phyloP scores from a whole-genome alignment of 2,113 vertebrate species.

The Andinoacara biseriatus region DNA sequence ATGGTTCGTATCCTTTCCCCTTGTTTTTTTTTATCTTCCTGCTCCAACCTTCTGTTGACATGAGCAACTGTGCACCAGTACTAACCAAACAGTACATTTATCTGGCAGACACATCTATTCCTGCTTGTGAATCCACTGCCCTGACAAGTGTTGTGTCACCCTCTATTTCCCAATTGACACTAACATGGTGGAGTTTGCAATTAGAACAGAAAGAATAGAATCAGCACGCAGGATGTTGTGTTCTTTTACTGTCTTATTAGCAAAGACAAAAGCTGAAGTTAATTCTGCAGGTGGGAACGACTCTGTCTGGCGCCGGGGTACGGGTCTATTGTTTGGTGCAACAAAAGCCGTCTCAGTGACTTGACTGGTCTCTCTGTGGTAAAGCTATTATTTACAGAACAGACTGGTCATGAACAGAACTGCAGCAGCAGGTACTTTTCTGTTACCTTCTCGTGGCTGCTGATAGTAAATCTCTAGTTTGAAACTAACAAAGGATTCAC shows the following conservation, averaged over 20 bases:
- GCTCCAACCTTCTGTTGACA: conserved; percentile 4
- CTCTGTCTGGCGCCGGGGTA: not conserved
- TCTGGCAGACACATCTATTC: conserved; percentile 63
- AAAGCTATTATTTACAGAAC: not conserved
- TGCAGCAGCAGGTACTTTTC: not conserved
- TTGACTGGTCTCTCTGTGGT: conserved; percentile 5
- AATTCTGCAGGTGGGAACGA: conserved; percentile 3
- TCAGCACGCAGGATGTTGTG: not conserved
- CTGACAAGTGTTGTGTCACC: conserved; percentile 31
- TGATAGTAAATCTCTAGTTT: no score
- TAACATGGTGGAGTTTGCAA: conserved; percentile 18
- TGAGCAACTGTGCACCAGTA: conserved; percentile 56
- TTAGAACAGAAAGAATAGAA: conserved; percentile 10
- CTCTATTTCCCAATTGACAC: conserved; percentile 16
- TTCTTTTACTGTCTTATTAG: conserved; percentile 18
- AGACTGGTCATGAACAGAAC: not conserved
- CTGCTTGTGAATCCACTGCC: conserved; percentile 37
- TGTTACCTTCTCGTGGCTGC: not conserved
- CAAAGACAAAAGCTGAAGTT: not conserved
- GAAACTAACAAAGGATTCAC: not conserved
- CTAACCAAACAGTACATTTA: conserved; percentile 63
- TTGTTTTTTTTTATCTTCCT: conserved; percentile 25
- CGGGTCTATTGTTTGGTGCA: not conserved
- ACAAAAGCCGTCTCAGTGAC: not conserved
- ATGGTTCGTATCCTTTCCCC: not conserved